Evolutionary conservation across 2,888 invertebrate genomes (phyloP), one percentile per base, ranked within the genome.

Genomic region (Tenthredo scrophulariae): DNA sequence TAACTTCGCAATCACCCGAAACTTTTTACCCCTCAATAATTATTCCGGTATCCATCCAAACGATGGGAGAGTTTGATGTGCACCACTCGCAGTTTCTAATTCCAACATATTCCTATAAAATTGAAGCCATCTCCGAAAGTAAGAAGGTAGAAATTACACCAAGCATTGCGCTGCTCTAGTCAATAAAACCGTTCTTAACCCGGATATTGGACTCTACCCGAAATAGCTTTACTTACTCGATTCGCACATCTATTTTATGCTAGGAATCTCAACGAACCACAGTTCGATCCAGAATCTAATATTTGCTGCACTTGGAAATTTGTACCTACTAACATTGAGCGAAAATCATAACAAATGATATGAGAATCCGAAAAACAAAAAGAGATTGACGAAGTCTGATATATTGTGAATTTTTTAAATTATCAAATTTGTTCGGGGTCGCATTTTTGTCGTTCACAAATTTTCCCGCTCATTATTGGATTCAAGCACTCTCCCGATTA

Each of bases 161-260:
- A 22, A 79, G 54, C 58, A 54, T 54, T 54, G n/a, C 54, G 18
- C 58, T 33, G n/a, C 29, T 29, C 58, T 26, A 33, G 50, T 58
- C 54, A 79, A 58, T 79, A 79, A 58, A 79, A 79, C 54, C 79
- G 79, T 79, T 79, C 54, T 46, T 10, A 79, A 26, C 9, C 54
- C 79, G 79, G 79, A 79, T 58, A 79, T 79, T 79, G 54, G 54
- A 79, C 43, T 79, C 54, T 33, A 54, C n/a, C 79, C 79, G 54
- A 79, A 79, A 79, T 79, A 79, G 79, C 50, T 79, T 54, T 15
- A 33, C 79, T 79, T 13, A 54, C 79, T 33, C 29, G 7, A 29
- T 79, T 79, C 29, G 79, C 79, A 33, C 37, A 37, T 54, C 79
- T 33, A 54, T 33, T 29, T 79, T 33, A 37, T 33, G 54, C 79